Base-by-base conservation (phyloP, 2,113 vertebrate genomes). In the Ctenodactylus gundi region DNA sequence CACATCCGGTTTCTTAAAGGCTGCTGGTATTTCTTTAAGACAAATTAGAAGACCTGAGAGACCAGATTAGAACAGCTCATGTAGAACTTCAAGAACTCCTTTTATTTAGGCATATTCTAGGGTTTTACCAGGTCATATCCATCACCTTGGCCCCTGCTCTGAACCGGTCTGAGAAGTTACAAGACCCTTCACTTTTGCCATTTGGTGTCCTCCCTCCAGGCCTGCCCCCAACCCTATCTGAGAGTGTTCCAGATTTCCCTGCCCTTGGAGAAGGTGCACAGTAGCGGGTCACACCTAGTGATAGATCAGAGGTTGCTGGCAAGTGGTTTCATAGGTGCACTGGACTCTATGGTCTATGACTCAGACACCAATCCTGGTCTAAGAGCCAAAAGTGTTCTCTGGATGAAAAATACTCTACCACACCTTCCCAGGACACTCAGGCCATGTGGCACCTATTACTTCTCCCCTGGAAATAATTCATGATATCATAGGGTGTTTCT, bases 11-110 rank as follows among this genome's bases (percentile, higher is more conserved):
- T 11, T 95, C 31, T 67, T 90, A 82, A 78, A 93, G 8, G 34
- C 8, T 85, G 77, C 67, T 81, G 85, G 39, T 64, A 49, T 60
- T 94, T 90, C 46, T n/a, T n/a, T n/a, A 83, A 94, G 49, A 73
- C 36, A 80, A 86, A 65, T 3, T 18, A 41, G 46, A 2, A 57
- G 29, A 87, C 60, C 89, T 87, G 53, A 81, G 53, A 81, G 51
- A 44, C 17, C 4, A 70, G 41, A 34, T 84, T 67, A 94, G 6
- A 76, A 44, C 31, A 70, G 41, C 6, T 17, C 9, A 31, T 31
- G 76, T 14, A 7, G 13, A 95, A 88, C 8, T 12, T 8, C 17
- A 46, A 34, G 39, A 84, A 92, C 80, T 68, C 18, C 44, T 72
- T 76, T 18, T 64, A 10, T 82, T 60, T 44, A 88, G 7, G 15